Percentiles rank a stretch among this genome's conserved stretches.
phyloP scores from a whole-genome alignment of 2,797 vertebrate species.

The Macropodus opercularis region DNA sequence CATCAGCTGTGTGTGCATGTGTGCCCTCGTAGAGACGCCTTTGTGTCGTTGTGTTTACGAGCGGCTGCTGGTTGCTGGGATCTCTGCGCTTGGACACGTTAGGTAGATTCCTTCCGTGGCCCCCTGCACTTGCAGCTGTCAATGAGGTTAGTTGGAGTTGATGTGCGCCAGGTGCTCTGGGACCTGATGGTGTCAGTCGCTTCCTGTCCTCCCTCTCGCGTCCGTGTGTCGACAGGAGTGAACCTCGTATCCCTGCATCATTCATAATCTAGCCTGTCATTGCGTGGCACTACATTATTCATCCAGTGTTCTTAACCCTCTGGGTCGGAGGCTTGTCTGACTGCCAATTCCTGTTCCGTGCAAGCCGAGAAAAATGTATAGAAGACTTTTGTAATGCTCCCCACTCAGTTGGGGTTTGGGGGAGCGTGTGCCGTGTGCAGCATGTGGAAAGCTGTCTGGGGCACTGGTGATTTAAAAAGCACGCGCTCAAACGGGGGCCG shows the following conservation, averaged over 20 bases:
- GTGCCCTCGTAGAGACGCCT: slow-evolving; percentile 20
- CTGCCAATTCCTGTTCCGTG: slow-evolving; percentile 3
- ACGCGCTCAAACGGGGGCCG: slow-evolving; percentile 33
- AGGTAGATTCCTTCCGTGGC: background rate
- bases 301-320: slow-evolving; percentile 52
- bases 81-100: slow-evolving; percentile 1
- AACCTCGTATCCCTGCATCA: slow-evolving; percentile 53
- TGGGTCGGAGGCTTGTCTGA: slow-evolving; percentile 32
- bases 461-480: slow-evolving; percentile 25
- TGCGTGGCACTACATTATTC: slow-evolving; percentile 67
- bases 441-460: slow-evolving; percentile 46
- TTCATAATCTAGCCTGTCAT: slow-evolving; percentile 67
- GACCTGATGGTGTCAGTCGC: slow-evolving; percentile 39
- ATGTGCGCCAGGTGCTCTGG: slow-evolving; percentile 39
- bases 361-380: slow-evolving; percentile 40
- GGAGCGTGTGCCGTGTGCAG: slow-evolving; percentile 4
- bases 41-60: slow-evolving; percentile 43
- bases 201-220: slow-evolving; percentile 37
- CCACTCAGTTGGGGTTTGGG: slow-evolving; percentile 57
- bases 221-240: slow-evolving; percentile 40
- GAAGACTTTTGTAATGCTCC: slow-evolving; percentile 61
- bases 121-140: slow-evolving; percentile 26
- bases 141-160: slow-evolving; percentile 21
- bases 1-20: slow-evolving; percentile 47
- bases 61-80: background rate